Conservation (phyloP, 1,140 invertebrate species). For the Ceratosolen solmsi region DNA sequence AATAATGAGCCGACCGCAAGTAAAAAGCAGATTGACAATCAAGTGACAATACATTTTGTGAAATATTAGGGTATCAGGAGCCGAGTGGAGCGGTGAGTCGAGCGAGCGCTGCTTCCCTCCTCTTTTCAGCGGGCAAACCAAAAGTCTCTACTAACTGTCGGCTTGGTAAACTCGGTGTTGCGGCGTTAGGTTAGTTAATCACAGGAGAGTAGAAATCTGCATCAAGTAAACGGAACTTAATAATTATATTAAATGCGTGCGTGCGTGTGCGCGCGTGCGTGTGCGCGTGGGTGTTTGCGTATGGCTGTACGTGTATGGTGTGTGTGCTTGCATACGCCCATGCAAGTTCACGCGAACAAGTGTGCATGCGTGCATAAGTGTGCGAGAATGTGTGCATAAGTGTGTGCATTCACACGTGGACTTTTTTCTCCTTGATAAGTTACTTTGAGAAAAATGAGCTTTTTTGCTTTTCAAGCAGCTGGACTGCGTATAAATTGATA, state of each 20-base stretch:
- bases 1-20: constrained; percentile 54
- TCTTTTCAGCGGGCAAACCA: not conserved
- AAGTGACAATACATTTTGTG: constrained; percentile 71
- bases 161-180: constrained; percentile 58
- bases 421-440: no score
- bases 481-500: no score
- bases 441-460: no score
- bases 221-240: not conserved
- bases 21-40: constrained; percentile 71
- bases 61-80: constrained; percentile 61
- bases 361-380: no score
- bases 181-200: constrained; percentile 41
- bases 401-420: no score
- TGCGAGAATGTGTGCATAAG: no score
- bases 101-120: not conserved
- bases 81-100: not conserved
- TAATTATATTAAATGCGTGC: no score
- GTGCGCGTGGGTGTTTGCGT: no score
- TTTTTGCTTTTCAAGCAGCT: no score
- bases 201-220: constrained; percentile 53
- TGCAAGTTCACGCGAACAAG: no score
- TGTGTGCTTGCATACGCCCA: not conserved
- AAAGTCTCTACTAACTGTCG: not conserved
- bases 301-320: no score
- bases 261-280: no score